A percentile compares a stretch with the other conserved stretches of the same genome.
phyloP scores from a whole-genome alignment of 92 coral and sea anemone species.

The Epizoanthus illoricatus region DNA sequence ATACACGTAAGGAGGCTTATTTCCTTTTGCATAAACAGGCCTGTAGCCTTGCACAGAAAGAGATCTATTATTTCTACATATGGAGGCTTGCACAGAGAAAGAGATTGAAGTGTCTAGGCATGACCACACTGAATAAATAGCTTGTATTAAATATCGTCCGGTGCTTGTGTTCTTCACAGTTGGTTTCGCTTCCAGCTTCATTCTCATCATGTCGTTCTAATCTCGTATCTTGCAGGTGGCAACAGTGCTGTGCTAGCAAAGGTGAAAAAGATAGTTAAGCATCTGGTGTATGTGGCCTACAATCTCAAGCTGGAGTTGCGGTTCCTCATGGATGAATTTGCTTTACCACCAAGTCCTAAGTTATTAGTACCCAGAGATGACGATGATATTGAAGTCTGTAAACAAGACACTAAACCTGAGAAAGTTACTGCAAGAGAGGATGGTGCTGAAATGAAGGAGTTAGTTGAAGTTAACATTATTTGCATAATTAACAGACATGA shows the following conservation, averaged over 20 bases:
- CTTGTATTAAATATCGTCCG: too few species aligned
- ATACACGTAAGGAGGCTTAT: too few species aligned
- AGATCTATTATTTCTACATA: too few species aligned
- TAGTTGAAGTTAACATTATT: not conserved
- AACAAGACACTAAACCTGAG: not conserved
- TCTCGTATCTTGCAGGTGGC: constrained; percentile 41
- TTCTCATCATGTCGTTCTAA: not conserved
- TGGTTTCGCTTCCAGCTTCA: not conserved
- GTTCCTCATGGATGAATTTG: constrained; percentile 95
- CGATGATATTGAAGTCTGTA: not conserved
- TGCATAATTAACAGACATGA: not conserved
- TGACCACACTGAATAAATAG: too few species aligned
- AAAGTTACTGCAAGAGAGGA: constrained; percentile 32
- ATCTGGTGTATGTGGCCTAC: constrained; percentile 81
- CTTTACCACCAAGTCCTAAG: constrained; percentile 70
- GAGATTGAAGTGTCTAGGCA: too few species aligned
- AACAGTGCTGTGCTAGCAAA: constrained; percentile 76
- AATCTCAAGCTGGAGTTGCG: constrained; percentile 80
- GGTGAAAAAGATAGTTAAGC: constrained; percentile 80
- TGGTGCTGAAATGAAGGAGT: not conserved
- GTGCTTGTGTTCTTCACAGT: too few species aligned
- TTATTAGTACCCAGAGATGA: not conserved
- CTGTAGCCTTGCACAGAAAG: too few species aligned
- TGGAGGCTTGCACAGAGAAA: too few species aligned
- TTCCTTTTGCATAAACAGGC: too few species aligned